Evolutionary conservation across 2,797 vertebrate genomes (phyloP).

Genomic region (Sebastes cheni): DNA sequence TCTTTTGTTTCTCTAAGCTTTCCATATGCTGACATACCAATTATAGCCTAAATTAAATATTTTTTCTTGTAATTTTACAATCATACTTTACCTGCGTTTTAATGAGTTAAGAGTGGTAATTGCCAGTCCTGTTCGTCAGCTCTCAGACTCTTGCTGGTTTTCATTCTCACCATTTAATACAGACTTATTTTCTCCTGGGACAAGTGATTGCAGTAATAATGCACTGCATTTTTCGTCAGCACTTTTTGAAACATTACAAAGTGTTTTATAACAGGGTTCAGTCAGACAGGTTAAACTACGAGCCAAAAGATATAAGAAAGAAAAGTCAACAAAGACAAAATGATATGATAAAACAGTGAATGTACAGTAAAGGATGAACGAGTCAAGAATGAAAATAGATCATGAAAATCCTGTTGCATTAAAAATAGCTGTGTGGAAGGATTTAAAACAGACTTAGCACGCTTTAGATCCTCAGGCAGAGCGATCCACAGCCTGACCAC

Average conservation of each 20-base stretch:
- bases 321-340: neutral
- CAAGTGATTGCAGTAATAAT: neutral
- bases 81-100: neutral
- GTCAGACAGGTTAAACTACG: neutral
- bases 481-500: neutral
- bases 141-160: neutral
- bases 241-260: neutral
- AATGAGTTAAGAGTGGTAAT: neutral
- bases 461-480: neutral
- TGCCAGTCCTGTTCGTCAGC: neutral
- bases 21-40: neutral
- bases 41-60: neutral
- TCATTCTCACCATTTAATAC: conserved; percentile 14
- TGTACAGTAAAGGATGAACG: neutral
- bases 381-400: neutral
- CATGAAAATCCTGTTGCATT: neutral
- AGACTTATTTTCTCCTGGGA: conserved; percentile 5
- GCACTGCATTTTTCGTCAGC: neutral
- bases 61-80: neutral
- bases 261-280: neutral
- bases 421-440: neutral
- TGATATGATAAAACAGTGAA: neutral
- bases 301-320: neutral
- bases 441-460: neutral
- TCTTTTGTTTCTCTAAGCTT: neutral